phyloP scores from a whole-genome alignment of 1,140 invertebrate species.

The Drosophila sp. region DNA sequence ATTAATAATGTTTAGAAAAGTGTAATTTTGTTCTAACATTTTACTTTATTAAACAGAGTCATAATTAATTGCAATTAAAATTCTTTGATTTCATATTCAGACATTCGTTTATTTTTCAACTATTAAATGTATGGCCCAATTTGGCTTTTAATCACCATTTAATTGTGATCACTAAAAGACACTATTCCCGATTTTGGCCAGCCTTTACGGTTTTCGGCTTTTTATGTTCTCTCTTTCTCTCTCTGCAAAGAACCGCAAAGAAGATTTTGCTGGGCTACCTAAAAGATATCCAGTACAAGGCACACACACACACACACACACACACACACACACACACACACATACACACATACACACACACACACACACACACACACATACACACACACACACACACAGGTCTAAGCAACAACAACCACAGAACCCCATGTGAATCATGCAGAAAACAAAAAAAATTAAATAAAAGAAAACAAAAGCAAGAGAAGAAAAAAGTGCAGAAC shows the following conservation, averaged over 20 bases:
- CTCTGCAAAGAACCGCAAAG: conserved; percentile 40
- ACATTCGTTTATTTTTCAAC: no score
- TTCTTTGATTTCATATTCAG: no score
- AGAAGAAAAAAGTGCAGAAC: conserved; percentile 46
- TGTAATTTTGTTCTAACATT: no score
- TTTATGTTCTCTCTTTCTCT: conserved; percentile 4
- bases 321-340: conserved; percentile 2
- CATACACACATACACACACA: background rate
- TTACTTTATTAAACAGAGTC: no score
- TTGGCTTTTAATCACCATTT: background rate
- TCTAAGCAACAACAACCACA: conserved; percentile 8
- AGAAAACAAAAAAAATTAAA: conserved; percentile 11
- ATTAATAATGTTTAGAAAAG: no score
- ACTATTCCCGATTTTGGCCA: conserved; percentile 30
- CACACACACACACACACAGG: background rate
- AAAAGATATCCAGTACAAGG: conserved; percentile 10
- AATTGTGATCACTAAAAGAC: conserved; percentile 25
- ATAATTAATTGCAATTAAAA: no score
- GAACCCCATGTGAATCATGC: conserved; percentile 50
- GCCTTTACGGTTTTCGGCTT: conserved; percentile 32
- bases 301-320: conserved; percentile 8
- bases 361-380: background rate
- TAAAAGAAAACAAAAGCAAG: conserved; percentile 14
- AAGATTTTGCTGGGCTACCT: conserved; percentile 2
- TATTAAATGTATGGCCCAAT: no score